Percentiles rank a stretch among this genome's conserved stretches.
Conservation (phyloP, 2,888 invertebrate genomes). For the Acanthacorydalis orientalis region DNA sequence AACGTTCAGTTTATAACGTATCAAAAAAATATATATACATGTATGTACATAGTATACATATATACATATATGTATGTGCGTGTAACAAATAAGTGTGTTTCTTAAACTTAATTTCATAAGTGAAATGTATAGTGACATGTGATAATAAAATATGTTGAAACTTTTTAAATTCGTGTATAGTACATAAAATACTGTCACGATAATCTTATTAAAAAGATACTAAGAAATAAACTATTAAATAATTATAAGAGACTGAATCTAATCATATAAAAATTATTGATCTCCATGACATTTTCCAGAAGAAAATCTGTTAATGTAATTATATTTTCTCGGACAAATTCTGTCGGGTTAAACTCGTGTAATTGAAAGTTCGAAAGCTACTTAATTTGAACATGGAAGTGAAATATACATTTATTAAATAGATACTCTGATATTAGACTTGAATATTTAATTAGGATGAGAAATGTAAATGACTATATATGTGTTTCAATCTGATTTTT, state of each 20-base stretch:
- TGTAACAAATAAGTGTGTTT: neutral
- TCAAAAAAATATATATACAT: neutral
- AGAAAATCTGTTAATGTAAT: neutral
- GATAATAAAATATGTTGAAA: neutral
- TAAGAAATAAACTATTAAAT: neutral
- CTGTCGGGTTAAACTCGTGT: too few relatives aligned
- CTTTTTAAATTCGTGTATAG: too few relatives aligned
- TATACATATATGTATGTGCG: neutral
- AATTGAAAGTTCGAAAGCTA: too few relatives aligned
- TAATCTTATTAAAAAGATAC: too few relatives aligned
- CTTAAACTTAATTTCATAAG: neutral
- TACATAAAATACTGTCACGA: too few relatives aligned
- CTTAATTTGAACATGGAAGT: too few relatives aligned
- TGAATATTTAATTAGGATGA: too few relatives aligned
- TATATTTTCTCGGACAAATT: neutral
- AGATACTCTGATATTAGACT: too few relatives aligned
- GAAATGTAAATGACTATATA: too few relatives aligned
- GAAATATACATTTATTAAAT: too few relatives aligned
- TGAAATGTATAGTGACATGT: neutral
- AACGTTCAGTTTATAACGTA: too few relatives aligned
- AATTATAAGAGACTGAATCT: neutral
- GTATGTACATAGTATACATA: neutral
- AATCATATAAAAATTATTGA: neutral
- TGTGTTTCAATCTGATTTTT: too few relatives aligned
- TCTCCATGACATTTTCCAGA: slow-evolving; percentile 4